phyloP scores from a whole-genome alignment of 2,113 vertebrate genomes.

The Odontophorus gujanensis region DNA sequence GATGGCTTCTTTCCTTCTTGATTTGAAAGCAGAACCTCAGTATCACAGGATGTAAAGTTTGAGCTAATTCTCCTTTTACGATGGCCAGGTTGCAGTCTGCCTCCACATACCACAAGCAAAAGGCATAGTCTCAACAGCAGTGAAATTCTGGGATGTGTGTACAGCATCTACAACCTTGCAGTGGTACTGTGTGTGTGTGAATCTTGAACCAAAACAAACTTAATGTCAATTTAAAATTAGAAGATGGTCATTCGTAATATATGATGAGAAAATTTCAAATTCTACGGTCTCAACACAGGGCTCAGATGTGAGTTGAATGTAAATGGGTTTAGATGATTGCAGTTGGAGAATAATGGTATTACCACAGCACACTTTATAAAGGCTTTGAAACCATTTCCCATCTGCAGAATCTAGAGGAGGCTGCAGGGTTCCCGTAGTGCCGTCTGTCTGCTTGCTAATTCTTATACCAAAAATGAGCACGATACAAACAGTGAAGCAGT shows the following conservation, averaged over 20 bases:
- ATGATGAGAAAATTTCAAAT: slow-evolving; percentile 24
- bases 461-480: slow-evolving; percentile 66
- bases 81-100: not conserved
- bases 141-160: not conserved
- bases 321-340: slow-evolving; percentile 57
- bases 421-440: slow-evolving; percentile 71
- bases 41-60: not conserved
- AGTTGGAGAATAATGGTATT: slow-evolving; percentile 38
- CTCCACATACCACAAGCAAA: not conserved
- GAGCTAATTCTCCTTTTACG: not conserved
- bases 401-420: slow-evolving; percentile 71
- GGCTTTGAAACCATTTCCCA: slow-evolving; percentile 68
- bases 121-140: not conserved
- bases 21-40: not conserved
- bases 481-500: slow-evolving; percentile 15
- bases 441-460: slow-evolving; percentile 67
- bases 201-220: not conserved
- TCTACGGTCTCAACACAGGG: not conserved
- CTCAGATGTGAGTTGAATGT: slow-evolving; percentile 23
- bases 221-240: slow-evolving; percentile 18
- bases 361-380: not conserved
- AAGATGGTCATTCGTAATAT: not conserved
- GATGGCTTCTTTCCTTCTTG: not conserved
- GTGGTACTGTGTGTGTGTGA: not conserved
- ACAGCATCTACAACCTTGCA: not conserved